Percentiles rank a stretch among this genome's conserved stretches.
Evolutionary conservation across 2,888 invertebrate species (phyloP).

Genomic region (Pandemis corylana): DNA sequence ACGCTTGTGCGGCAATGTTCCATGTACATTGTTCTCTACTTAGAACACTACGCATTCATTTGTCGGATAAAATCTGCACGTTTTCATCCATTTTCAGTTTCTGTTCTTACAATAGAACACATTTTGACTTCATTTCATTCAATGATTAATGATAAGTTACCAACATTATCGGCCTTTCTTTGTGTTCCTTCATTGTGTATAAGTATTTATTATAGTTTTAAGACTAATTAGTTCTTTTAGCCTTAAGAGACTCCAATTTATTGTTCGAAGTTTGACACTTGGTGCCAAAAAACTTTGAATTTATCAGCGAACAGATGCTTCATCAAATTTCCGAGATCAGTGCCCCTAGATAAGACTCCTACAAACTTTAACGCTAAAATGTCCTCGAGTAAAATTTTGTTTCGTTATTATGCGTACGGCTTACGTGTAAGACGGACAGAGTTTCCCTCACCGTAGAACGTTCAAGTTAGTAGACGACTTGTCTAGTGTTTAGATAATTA

Average conservation of each 20-base stretch:
- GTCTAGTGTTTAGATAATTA: no score
- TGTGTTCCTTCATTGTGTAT: constrained; percentile 65
- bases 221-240: constrained; percentile 48
- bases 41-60: no score
- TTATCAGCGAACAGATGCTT: no score
- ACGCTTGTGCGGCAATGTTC: neutral
- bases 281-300: neutral
- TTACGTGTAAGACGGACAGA: no score
- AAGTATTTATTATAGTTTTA: constrained; percentile 78
- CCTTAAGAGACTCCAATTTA: neutral
- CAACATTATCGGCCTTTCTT: constrained; percentile 52
- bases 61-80: neutral
- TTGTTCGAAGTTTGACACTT: constrained; percentile 4
- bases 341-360: no score
- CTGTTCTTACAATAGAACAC: neutral
- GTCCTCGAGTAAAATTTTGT: no score
- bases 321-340: no score
- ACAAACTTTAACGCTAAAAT: no score
- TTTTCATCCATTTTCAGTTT: neutral
- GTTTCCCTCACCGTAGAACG: neutral
- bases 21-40: neutral
- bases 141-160: constrained; percentile 52
- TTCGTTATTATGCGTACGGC: neutral
- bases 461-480: no score
- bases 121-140: neutral